Percentiles rank a stretch among this genome's conserved stretches.
Evolutionary conservation across 92 coral and sea anemone species (phyloP).

Genomic region (Epizoanthus scotinus): DNA sequence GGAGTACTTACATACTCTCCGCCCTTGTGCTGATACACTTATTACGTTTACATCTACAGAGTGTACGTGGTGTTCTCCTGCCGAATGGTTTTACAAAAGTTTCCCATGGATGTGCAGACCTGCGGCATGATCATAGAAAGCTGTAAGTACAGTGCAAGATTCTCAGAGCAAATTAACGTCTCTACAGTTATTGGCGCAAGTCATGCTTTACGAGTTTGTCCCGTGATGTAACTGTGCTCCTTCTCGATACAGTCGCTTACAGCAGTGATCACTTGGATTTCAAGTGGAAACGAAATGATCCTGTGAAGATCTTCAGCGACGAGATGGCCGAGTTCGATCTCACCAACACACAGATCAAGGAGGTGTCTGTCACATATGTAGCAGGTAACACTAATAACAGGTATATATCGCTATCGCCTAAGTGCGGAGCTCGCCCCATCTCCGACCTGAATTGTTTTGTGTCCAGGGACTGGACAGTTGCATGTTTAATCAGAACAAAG

Average conservation of each 20-base stretch:
- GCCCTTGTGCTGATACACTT: too few relatives aligned
- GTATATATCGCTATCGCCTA: too few relatives aligned
- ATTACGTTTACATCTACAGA: conserved; percentile 42
- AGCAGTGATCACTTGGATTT: conserved; percentile 86
- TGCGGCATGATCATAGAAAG: conserved; percentile 88
- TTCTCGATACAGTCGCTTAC: conserved; percentile 69
- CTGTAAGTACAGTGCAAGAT: conserved; percentile 68
- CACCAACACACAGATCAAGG: conserved; percentile 67
- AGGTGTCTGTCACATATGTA: conserved; percentile 72
- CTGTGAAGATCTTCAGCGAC: conserved; percentile 79
- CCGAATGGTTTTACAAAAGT: conserved; percentile 88
- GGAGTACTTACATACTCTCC: too few relatives aligned
- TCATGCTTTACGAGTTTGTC: not conserved
- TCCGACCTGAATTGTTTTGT: too few relatives aligned
- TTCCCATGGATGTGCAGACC: conserved; percentile 95
- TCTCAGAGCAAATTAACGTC: too few relatives aligned
- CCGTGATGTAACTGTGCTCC: not conserved
- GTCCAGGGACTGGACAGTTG: too few relatives aligned
- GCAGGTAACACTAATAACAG: conserved; percentile 70
- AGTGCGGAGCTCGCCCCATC: too few relatives aligned
- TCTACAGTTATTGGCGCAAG: too few relatives aligned
- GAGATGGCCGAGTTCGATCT: conserved; percentile 97
- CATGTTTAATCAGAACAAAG: too few relatives aligned
- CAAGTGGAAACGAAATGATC: conserved; percentile 75
- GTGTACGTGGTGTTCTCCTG: conserved; percentile 85